Evolutionary conservation across 2,797 vertebrate species (phyloP).

Genomic region (Sebastes oblongus): DNA sequence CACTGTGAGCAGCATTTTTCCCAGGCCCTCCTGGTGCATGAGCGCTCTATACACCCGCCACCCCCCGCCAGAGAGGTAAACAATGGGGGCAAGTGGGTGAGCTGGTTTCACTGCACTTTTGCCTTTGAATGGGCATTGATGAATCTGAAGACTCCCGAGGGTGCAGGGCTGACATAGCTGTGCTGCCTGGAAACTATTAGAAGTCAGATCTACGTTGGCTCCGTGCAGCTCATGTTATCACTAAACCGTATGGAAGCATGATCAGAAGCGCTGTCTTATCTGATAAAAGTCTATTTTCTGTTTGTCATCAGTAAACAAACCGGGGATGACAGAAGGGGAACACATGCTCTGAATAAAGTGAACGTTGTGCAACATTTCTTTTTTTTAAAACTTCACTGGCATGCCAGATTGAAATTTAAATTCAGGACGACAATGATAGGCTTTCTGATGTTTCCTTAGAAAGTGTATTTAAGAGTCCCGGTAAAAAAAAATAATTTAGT

Average conservation of each 20-base stretch:
- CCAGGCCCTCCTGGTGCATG: slow-evolving; percentile 49
- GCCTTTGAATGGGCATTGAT: slow-evolving; percentile 45
- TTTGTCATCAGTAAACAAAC: slow-evolving; percentile 1
- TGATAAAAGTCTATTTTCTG: not conserved
- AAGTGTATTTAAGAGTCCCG: not conserved
- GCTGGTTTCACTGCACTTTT: slow-evolving; percentile 28
- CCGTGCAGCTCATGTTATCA: not conserved
- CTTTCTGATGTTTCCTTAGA: slow-evolving; percentile 19
- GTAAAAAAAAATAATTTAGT: not conserved
- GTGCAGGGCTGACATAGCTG: not conserved
- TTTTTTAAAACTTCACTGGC: not conserved
- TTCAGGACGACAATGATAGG: not conserved
- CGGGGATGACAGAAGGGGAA: not conserved
- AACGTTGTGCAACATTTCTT: not conserved
- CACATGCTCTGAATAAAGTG: slow-evolving; percentile 15
- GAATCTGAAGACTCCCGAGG: slow-evolving; percentile 30
- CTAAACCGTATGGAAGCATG: not conserved
- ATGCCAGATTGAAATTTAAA: not conserved
- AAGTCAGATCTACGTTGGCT: not conserved
- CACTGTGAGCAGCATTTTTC: slow-evolving; percentile 50
- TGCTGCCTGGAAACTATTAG: not conserved
- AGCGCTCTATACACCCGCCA: slow-evolving; percentile 10
- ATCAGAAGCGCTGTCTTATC: not conserved
- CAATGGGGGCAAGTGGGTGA: slow-evolving; percentile 40
- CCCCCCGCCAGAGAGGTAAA: slow-evolving; percentile 41